A percentile compares a stretch with the other conserved stretches of the same genome.
phyloP scores from a whole-genome alignment of 2,797 vertebrate genomes.

The Adrianichthys oophorus region DNA sequence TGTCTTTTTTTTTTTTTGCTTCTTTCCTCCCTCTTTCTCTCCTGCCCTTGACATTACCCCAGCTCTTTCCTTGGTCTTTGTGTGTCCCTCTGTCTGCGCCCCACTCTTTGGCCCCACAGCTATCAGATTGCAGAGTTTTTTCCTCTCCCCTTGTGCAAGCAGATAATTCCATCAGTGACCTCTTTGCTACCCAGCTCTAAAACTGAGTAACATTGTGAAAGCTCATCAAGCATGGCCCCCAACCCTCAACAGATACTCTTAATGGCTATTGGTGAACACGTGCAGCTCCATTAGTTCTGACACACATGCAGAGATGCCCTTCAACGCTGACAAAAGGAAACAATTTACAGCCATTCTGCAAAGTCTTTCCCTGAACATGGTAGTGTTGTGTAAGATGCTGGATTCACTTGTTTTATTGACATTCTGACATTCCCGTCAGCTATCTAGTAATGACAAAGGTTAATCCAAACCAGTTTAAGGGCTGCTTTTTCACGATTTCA shows the following conservation, averaged over 20 bases:
- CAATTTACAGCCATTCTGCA: not conserved
- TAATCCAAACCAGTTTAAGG: constrained; percentile 41
- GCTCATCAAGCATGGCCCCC: constrained; percentile 29
- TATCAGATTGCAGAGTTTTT: constrained; percentile 70
- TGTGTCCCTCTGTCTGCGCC: constrained; percentile 51
- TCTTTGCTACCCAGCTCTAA: constrained; percentile 48
- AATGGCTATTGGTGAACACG: constrained; percentile 19
- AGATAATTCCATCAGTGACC: constrained; percentile 66
- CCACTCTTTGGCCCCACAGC: constrained; percentile 66
- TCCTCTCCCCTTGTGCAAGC: constrained; percentile 60
- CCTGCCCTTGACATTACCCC: constrained; percentile 40
- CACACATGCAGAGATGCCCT: not conserved
- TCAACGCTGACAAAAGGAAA: constrained; percentile 1
- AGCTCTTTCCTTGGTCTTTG: constrained; percentile 41
- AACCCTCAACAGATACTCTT: constrained; percentile 17
- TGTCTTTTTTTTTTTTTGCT: constrained; percentile 2
- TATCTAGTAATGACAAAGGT: constrained; percentile 33
- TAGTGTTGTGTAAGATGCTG: not conserved
- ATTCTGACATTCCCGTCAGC: constrained; percentile 33
- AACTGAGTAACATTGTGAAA: constrained; percentile 40
- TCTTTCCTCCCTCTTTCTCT: constrained; percentile 4
- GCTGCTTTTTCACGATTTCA: constrained; percentile 7
- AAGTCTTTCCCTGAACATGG: not conserved
- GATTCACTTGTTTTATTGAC: constrained; percentile 8
- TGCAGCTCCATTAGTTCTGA: not conserved